Percentiles rank a stretch among this genome's conserved stretches.
Conservation (phyloP, 2,888 invertebrate species). For the Tuberolachnus salignus region DNA sequence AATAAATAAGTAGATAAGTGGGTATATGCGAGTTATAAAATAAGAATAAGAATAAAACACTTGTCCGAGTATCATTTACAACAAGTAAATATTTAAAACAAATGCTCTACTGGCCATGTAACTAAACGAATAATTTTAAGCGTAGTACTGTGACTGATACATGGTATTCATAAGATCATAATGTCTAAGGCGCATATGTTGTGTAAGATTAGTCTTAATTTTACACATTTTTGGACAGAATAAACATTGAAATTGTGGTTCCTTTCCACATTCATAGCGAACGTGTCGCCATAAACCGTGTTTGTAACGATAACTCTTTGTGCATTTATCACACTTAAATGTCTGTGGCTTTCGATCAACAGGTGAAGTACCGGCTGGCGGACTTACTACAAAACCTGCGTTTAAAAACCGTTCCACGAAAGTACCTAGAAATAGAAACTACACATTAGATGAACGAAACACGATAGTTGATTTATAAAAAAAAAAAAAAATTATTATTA, state of each 20-base stretch:
- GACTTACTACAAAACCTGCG: constrained; percentile 38
- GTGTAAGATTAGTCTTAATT: constrained; percentile 58
- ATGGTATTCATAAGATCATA: constrained; percentile 40
- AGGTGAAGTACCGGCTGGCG: not conserved
- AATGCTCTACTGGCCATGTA: not conserved
- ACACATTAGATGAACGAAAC: constrained; percentile 21
- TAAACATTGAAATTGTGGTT: constrained; percentile 58
- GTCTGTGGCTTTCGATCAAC: constrained; percentile 13
- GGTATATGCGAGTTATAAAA: no score
- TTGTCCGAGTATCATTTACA: no score
- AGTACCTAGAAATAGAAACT: constrained; percentile 35
- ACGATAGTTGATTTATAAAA: not conserved
- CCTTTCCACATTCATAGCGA: constrained; percentile 60
- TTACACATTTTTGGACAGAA: constrained; percentile 58
- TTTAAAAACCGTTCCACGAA: constrained; percentile 28
- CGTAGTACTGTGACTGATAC: constrained; percentile 30
- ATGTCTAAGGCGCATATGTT: constrained; percentile 57
- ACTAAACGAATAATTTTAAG: not conserved
- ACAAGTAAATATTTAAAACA: not conserved
- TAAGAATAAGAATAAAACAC: no score
- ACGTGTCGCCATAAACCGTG: constrained; percentile 61
- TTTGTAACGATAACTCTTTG: constrained; percentile 63
- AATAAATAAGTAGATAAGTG: no score
- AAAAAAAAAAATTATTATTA: not conserved
- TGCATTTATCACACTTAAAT: constrained; percentile 60